These are phyloP conservation scores for Atherix ibis DNA, from an alignment of 2,888 invertebrate genomes.

Conservation along the genomic window DNA sequence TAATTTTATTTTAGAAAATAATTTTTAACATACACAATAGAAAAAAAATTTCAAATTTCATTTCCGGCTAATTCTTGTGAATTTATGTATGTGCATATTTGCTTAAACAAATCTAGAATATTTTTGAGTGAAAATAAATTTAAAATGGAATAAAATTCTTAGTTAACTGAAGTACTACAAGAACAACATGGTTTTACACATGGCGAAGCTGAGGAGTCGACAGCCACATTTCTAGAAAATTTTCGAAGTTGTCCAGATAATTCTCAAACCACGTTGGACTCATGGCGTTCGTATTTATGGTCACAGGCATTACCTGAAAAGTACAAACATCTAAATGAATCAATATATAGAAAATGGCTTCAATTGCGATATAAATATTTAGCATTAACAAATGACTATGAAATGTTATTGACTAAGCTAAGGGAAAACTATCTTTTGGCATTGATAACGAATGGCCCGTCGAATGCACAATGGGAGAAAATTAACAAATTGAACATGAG, in stretches of 20 bases:
- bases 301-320: constrained; percentile 57
- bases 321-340: constrained; percentile 54
- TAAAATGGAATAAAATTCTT: too few species aligned
- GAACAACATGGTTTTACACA: constrained; percentile 49
- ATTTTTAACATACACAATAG: too few species aligned
- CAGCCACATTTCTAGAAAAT: constrained; percentile 51
- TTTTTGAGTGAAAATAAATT: too few species aligned
- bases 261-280: constrained; percentile 50
- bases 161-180: constrained; percentile 28
- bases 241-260: constrained; percentile 74
- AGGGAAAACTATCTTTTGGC: constrained; percentile 60
- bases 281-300: constrained; percentile 68
- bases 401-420: constrained; percentile 50
- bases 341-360: constrained; percentile 63
- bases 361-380: constrained; percentile 62
- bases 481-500: constrained; percentile 51
- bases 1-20: too few species aligned
- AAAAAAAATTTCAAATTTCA: too few species aligned
- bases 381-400: constrained; percentile 49
- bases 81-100: too few species aligned
- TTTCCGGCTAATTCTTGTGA: too few species aligned
- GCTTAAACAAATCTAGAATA: too few species aligned
- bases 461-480: constrained; percentile 80
- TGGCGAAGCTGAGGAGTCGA: constrained; percentile 47
- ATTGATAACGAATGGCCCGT: constrained; percentile 75